Evolutionary conservation across 2,113 vertebrate genomes (phyloP).

Genomic region (Stigmatopora argus): DNA sequence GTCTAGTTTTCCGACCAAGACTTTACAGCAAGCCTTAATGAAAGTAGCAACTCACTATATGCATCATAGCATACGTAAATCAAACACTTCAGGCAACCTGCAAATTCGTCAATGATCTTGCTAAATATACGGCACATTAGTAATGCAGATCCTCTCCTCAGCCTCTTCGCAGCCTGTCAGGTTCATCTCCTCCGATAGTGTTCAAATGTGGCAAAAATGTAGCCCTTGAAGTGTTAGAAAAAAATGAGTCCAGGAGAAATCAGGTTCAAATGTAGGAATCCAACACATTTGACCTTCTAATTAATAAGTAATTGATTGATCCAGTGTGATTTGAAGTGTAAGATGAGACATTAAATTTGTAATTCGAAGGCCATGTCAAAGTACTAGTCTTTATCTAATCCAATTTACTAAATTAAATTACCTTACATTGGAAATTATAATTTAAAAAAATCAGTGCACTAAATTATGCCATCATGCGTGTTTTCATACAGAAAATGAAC

Average conservation of each 20-base stretch:
- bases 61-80: neutral
- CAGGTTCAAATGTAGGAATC: conserved; percentile 34
- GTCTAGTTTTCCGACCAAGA: neutral
- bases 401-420: too few relatives aligned
- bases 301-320: conserved; percentile 29
- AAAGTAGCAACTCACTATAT: neutral
- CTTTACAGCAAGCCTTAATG: neutral
- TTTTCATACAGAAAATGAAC: neutral
- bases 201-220: conserved; percentile 42
- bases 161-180: conserved; percentile 45
- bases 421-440: neutral
- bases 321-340: conserved; percentile 15
- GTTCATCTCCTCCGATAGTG: conserved; percentile 57
- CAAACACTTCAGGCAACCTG: neutral
- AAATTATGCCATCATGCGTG: neutral
- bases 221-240: conserved; percentile 38
- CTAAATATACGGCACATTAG: conserved; percentile 54
- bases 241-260: conserved; percentile 40
- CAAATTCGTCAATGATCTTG: neutral
- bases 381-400: neutral
- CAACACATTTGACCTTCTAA: conserved; percentile 21
- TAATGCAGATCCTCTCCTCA: conserved; percentile 52
- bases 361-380: neutral
- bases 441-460: neutral
- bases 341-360: conserved; percentile 7